phyloP scores from a whole-genome alignment of 1,140 invertebrate species.

The Maniola jurtina region DNA sequence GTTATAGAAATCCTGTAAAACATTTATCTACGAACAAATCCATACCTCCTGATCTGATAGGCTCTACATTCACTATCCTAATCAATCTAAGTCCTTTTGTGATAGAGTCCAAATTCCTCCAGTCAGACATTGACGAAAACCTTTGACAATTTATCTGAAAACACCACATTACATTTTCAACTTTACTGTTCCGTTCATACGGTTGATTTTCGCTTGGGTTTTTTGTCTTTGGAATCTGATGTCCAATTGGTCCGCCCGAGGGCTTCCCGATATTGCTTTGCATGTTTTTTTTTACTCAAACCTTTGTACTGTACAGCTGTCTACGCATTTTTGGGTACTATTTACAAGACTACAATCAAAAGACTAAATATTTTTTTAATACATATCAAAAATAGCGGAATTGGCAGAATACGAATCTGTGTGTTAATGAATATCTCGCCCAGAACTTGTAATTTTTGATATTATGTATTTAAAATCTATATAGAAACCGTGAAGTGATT shows the following conservation, averaged over 20 bases:
- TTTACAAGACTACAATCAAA: not conserved
- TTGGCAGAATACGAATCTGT: too few species aligned
- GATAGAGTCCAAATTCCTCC: constrained; percentile 16
- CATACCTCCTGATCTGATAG: constrained; percentile 11
- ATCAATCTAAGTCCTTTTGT: constrained; percentile 13
- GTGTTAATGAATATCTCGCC: too few species aligned
- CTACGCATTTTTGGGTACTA: not conserved
- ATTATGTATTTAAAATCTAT: too few species aligned
- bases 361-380: too few species aligned
- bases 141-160: constrained; percentile 15
- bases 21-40: constrained; percentile 17
- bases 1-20: constrained; percentile 22
- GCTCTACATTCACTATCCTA: constrained; percentile 7
- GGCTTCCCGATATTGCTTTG: constrained; percentile 51
- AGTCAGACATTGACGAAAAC: constrained; percentile 5
- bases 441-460: too few species aligned
- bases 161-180: not conserved
- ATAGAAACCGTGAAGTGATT: too few species aligned
- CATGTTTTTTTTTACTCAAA: constrained; percentile 42
- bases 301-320: constrained; percentile 34
- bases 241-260: constrained; percentile 46
- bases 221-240: constrained; percentile 41
- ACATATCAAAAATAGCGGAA: too few species aligned
- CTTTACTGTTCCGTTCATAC: constrained; percentile 6
- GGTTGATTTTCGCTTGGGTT: constrained; percentile 29